Percentiles rank a stretch among this genome's conserved stretches.
phyloP scores from a whole-genome alignment of 2,113 vertebrate species.

The Nycticebus coucang region DNA sequence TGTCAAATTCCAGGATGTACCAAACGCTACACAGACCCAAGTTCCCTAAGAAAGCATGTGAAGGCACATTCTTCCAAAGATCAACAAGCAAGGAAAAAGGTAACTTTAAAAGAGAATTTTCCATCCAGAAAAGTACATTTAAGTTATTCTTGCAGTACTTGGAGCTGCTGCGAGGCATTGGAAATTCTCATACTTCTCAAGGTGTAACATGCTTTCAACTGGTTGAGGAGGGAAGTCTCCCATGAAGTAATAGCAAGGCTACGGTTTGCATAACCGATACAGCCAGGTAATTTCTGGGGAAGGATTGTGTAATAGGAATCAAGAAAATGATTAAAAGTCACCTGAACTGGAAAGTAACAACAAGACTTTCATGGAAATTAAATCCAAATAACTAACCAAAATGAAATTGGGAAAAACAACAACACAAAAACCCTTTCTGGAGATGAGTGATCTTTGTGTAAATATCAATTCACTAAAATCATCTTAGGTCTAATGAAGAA shows the following conservation, averaged over 20 bases:
- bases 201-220: neutral
- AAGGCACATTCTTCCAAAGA: constrained; percentile 97
- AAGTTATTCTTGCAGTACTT: constrained; percentile 1
- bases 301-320: neutral
- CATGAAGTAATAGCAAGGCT: neutral
- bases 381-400: neutral
- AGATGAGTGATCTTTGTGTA: neutral
- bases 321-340: constrained; percentile 19
- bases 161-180: neutral
- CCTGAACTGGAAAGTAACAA: constrained; percentile 4
- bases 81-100: constrained; percentile 95
- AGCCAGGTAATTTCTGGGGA: constrained; percentile 16
- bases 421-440: neutral
- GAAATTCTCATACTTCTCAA: constrained; percentile 3
- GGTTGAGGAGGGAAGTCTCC: neutral
- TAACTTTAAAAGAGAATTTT: constrained; percentile 75
- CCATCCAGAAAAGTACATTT: neutral
- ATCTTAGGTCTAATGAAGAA: neutral
- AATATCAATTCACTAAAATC: constrained; percentile 3
- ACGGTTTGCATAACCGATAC: neutral
- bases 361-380: neutral
- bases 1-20: constrained; percentile 97
- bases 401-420: neutral
- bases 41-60: constrained; percentile 97
- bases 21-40: constrained; percentile 98